A percentile compares a stretch with the other conserved stretches of the same genome.
phyloP scores from a whole-genome alignment of 2,888 invertebrate genomes.

The Apantesis nais region DNA sequence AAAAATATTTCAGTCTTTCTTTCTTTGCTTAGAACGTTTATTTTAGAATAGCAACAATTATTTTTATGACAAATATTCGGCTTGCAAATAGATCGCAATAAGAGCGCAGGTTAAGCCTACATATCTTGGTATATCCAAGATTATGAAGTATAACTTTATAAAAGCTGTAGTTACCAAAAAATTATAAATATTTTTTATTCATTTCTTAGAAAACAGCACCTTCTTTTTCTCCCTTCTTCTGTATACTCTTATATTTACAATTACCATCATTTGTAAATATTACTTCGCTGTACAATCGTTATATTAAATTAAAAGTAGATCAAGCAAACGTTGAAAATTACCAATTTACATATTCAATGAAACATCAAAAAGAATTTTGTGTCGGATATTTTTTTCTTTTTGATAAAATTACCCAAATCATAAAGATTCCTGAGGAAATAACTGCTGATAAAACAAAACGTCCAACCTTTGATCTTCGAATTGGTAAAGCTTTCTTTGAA shows the following conservation, averaged over 20 bases:
- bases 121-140: too few species aligned
- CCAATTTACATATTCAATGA: slow-evolving; percentile 17
- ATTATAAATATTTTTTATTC: not conserved
- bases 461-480: slow-evolving; percentile 20
- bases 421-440: slow-evolving; percentile 7
- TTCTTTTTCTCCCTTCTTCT: not conserved
- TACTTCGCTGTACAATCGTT: not conserved
- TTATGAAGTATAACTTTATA: not conserved
- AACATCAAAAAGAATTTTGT: slow-evolving; percentile 13
- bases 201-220: not conserved
- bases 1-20: too few species aligned
- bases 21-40: too few species aligned
- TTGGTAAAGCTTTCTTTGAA: slow-evolving; percentile 43
- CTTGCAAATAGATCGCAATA: too few species aligned
- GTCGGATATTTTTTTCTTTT: slow-evolving; percentile 4
- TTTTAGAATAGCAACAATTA: too few species aligned
- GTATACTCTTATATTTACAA: not conserved
- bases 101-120: too few species aligned
- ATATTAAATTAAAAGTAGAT: slow-evolving; percentile 9
- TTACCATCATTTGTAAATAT: slow-evolving; percentile 4
- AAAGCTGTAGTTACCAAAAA: not conserved
- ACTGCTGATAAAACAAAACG: slow-evolving; percentile 3
- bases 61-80: too few species aligned
- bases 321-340: slow-evolving; percentile 12
- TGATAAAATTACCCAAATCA: slow-evolving; percentile 5